These are phyloP conservation scores for Chaetura pelagica DNA, from an alignment of 2,113 vertebrate species.

Conservation along the genomic window DNA sequence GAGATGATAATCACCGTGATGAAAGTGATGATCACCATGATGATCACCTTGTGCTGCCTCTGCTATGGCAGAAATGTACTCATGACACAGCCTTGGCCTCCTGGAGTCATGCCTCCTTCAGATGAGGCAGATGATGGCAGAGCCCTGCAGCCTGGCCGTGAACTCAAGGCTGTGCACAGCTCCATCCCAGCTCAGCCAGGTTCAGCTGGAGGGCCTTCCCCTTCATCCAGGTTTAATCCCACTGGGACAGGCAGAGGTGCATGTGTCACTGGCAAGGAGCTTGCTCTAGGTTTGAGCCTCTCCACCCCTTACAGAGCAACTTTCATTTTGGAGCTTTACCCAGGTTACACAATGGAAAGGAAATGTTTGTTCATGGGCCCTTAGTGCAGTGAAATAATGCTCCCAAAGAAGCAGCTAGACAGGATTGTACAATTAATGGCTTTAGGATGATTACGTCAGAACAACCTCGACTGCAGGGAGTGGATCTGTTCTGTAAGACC, in stretches of 20 bases:
- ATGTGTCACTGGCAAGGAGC: not conserved
- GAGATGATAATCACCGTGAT: not conserved
- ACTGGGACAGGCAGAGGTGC: not conserved
- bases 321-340: not conserved
- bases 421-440: not conserved
- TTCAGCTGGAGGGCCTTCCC: not conserved
- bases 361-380: not conserved
- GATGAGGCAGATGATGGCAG: rapidly evolving
- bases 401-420: not conserved
- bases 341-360: not conserved
- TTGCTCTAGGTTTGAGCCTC: not conserved
- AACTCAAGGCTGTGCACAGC: rapidly evolving
- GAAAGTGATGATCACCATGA: not conserved
- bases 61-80: not conserved
- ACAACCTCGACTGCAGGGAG: not conserved
- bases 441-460: not conserved
- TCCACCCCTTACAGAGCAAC: not conserved
- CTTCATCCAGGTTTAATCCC: not conserved
- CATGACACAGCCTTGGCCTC: not conserved
- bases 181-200: not conserved
- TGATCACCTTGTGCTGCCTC: not conserved
- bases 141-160: not conserved
- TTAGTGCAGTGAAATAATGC: not conserved
- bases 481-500: not conserved
- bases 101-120: not conserved